Base-by-base conservation (phyloP, 2,113 vertebrate species). In the Ammodramus savannarum region DNA sequence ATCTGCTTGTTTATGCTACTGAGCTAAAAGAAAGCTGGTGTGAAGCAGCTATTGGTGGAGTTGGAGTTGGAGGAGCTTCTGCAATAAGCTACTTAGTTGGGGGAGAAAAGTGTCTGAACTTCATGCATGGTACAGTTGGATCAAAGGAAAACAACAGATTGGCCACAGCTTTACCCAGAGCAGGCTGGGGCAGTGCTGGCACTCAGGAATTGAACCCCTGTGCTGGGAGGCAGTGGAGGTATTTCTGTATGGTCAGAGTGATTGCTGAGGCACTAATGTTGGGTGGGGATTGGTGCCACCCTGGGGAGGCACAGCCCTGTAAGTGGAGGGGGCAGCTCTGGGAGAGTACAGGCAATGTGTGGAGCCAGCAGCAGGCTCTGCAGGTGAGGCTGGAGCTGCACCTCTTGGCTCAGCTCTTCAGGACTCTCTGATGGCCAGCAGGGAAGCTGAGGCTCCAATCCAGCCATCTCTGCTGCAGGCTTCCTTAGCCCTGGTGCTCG, bases 381-480 rank as follows among this genome's bases (percentile, higher is more conserved):
- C 29, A 68, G 39, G 29, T 0, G 8, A 72, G 32, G 48, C 29
- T 54, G 48, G 7, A 58, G 27, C 34, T 58, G 49, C 9, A 3
- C 2, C 5, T 59, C 54, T 63, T 73, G 26, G 44, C 31, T 84
- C 44, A 79, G 29, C 8, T 26, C 27, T 19, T 27, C 3, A 3
- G 34, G 38, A 36, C 22, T 31, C 54, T 54, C 31, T 3, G 3
- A 7, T 9, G 46, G n/a, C 15, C 0, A 1, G 29, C 0, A 6
- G 26, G 23, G 31, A 75, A 39, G 29, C 13, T 0, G 1, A 26
- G 29, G 29, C 17, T 44, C 22, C 32, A 76, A 18, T 29, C 20
- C 43, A 58, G 34, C 52, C 10, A 16, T 58, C 9, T 27, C 29
- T 85, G 23, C 15, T 3, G 1, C 5, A 7, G 16, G 16, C 17